phyloP scores from a whole-genome alignment of 2,888 invertebrate species.

The Spialia ferax region DNA sequence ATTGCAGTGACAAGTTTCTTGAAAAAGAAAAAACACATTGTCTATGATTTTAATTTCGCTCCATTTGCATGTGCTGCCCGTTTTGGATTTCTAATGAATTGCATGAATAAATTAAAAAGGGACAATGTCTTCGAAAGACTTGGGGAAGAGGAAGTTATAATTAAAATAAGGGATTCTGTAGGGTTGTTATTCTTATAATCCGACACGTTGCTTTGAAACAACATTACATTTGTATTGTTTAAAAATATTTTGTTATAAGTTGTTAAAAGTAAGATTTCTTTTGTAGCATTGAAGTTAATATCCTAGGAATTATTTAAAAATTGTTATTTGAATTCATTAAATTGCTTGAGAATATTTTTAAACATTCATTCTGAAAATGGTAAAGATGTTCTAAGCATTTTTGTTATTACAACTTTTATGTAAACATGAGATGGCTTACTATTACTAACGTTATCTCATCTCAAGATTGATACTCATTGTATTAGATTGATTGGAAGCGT shows the following conservation, averaged over 20 bases:
- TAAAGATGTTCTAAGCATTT: too few relatives aligned
- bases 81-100: constrained; percentile 71
- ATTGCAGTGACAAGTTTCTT: constrained; percentile 70
- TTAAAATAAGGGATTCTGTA: constrained; percentile 70
- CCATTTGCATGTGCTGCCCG: constrained; percentile 73
- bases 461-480: too few relatives aligned
- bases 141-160: constrained; percentile 77
- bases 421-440: too few relatives aligned
- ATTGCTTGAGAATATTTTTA: too few relatives aligned
- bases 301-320: too few relatives aligned
- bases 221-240: background rate
- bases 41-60: constrained; percentile 74
- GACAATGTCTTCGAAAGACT: constrained; percentile 76
- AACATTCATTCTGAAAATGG: too few relatives aligned
- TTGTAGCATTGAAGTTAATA: background rate
- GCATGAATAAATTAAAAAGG: constrained; percentile 78
- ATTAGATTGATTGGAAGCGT: too few relatives aligned
- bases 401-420: too few relatives aligned
- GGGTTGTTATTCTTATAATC: constrained; percentile 56
- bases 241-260: background rate
- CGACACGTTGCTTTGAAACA: constrained; percentile 13
- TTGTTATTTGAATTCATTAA: too few relatives aligned
- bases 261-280: background rate
- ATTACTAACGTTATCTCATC: too few relatives aligned
- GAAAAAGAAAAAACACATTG: constrained; percentile 60